Conservation (phyloP, 2,113 vertebrate species). For the Bombycilla garrulus region DNA sequence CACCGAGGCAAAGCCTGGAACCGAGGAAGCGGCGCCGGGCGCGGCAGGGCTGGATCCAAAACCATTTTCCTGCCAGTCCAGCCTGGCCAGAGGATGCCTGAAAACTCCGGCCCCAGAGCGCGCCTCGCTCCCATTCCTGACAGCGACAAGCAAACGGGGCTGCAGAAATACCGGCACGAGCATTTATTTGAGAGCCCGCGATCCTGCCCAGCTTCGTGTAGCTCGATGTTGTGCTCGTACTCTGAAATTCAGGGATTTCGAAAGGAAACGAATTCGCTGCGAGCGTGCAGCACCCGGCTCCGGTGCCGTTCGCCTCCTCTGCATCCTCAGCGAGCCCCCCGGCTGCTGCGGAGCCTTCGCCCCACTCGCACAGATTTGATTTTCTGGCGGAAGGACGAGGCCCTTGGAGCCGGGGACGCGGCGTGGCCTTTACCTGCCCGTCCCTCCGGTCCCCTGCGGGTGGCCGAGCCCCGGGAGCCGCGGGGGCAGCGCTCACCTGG, state of each 20-base stretch:
- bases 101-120: neutral
- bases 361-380: rapidly evolving
- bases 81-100: neutral
- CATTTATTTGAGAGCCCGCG: neutral
- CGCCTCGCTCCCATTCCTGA: rapidly evolving
- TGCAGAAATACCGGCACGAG: neutral
- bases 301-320: neutral
- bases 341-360: neutral
- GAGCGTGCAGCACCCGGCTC: neutral
- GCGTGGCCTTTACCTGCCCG: neutral
- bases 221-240: rapidly evolving
- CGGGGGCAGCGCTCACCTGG: neutral
- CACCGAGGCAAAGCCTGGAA: neutral
- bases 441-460: neutral
- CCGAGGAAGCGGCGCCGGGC: neutral
- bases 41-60: neutral
- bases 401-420: neutral
- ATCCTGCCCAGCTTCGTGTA: rapidly evolving
- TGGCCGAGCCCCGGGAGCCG: neutral
- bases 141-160: neutral
- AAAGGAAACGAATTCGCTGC: neutral
- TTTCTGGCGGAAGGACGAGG: neutral
- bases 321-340: neutral
- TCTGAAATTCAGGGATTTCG: neutral
- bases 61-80: neutral